Percentiles rank a stretch among this genome's conserved stretches.
These are phyloP conservation scores for Sarotherodon lohbergeri DNA, from an alignment of 2,113 vertebrate genomes.

Conservation along the genomic window DNA sequence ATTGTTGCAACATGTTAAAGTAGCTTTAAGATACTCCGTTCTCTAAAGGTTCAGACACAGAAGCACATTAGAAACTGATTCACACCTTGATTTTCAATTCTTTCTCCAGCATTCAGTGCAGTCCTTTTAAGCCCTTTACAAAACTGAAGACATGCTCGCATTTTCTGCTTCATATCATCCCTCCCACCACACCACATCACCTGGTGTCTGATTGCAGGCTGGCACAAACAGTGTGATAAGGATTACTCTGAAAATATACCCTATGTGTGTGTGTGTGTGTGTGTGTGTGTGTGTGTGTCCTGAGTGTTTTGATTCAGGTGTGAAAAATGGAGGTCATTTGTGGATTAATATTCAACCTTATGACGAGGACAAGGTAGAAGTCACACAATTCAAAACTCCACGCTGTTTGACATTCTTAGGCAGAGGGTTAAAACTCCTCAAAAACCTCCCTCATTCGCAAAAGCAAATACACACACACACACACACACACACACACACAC, in stretches of 20 bases:
- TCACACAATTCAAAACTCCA: not conserved
- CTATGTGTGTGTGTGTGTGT: not conserved
- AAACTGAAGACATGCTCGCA: not conserved
- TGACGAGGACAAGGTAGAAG: not conserved
- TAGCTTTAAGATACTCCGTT: not conserved
- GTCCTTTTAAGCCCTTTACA: not conserved
- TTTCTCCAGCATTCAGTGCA: not conserved
- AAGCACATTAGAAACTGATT: not conserved
- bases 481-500: not conserved
- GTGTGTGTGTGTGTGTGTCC: not conserved
- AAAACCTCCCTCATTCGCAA: not conserved
- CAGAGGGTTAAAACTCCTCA: not conserved
- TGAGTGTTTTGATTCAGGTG: not conserved
- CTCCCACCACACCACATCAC: not conserved
- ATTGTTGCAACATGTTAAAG: conserved; percentile 25
- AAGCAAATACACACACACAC: not conserved
- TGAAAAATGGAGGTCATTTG: not conserved
- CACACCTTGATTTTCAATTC: conserved; percentile 3
- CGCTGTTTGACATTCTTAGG: not conserved
- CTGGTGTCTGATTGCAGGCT: not conserved
- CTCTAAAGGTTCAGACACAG: not conserved
- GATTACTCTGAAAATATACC: not conserved
- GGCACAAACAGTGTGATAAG: not conserved
- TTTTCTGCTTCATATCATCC: not conserved
- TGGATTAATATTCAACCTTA: not conserved